These are phyloP conservation scores for Galagoides demidoff DNA, from an alignment of 2,797 vertebrate species.

Conservation along the genomic window DNA sequence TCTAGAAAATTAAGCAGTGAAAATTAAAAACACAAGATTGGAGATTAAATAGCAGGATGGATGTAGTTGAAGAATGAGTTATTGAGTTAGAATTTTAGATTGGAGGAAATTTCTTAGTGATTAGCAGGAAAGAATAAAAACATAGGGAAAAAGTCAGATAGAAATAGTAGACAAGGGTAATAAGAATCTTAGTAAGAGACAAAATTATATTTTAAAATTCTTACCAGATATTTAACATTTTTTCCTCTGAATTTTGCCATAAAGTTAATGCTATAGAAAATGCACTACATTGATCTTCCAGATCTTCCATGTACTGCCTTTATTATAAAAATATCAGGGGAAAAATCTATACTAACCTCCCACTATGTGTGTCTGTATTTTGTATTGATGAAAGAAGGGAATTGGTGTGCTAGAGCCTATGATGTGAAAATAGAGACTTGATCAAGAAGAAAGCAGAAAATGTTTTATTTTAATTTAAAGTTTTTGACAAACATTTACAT, in stretches of 20 bases:
- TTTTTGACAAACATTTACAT: background rate
- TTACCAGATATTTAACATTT: background rate
- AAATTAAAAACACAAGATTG: constrained; percentile 41
- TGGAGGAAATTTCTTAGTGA: background rate
- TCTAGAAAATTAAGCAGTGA: background rate
- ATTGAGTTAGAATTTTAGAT: background rate
- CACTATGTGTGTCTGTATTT: background rate
- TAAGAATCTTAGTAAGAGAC: background rate
- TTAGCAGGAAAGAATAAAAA: background rate
- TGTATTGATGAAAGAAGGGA: background rate
- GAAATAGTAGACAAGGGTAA: background rate
- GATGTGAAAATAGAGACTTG: background rate
- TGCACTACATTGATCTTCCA: background rate
- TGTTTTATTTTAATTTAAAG: background rate
- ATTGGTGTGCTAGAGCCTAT: background rate
- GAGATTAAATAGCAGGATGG: background rate
- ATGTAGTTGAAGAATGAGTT: background rate
- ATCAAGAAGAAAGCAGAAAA: background rate
- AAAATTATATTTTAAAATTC: constrained; percentile 26
- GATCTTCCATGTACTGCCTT: background rate
- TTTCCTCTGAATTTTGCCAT: background rate
- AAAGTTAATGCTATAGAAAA: background rate
- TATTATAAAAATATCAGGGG: background rate
- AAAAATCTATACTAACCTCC: background rate
- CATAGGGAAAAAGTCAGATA: background rate